phyloP scores from a whole-genome alignment of 2,797 vertebrate genomes.

The Gymnodraco acuticeps region DNA sequence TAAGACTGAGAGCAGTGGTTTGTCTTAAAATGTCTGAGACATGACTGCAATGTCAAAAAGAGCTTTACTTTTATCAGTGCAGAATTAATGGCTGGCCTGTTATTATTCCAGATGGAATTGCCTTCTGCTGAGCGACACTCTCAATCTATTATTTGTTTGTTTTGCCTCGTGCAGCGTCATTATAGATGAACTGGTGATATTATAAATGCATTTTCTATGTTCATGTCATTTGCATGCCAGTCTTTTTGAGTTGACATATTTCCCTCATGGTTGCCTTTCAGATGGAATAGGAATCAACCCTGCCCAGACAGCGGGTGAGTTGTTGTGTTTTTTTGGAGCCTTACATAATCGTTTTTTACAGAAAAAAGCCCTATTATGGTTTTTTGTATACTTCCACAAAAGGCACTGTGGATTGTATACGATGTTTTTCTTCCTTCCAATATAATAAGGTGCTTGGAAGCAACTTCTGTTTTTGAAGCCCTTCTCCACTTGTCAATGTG shows the following conservation, averaged over 20 bases:
- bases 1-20: not conserved
- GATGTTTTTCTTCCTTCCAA: not conserved
- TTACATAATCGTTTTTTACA: not conserved
- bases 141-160: not conserved
- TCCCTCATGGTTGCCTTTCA: slow-evolving; percentile 66
- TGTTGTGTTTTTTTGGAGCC: not conserved
- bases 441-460: slow-evolving; percentile 4
- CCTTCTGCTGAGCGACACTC: slow-evolving; percentile 7
- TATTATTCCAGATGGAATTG: slow-evolving; percentile 32
- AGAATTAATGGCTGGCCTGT: slow-evolving; percentile 17
- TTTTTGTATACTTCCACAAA: not conserved
- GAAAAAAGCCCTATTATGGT: not conserved
- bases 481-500: slow-evolving; percentile 18
- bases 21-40: slow-evolving; percentile 4
- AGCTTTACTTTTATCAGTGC: slow-evolving; percentile 19
- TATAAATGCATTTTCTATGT: slow-evolving; percentile 27
- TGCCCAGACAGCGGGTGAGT: slow-evolving; percentile 96
- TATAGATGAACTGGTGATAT: slow-evolving; percentile 20
- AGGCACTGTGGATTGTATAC: not conserved
- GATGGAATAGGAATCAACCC: slow-evolving; percentile 99
- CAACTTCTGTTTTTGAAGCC: slow-evolving; percentile 14
- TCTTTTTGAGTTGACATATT: slow-evolving; percentile 8
- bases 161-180: slow-evolving; percentile 9
- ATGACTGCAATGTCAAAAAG: not conserved
- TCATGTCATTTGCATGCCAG: slow-evolving; percentile 34